Base-by-base conservation (phyloP, 2,113 vertebrate species). In the Thunnus maccoyii region DNA sequence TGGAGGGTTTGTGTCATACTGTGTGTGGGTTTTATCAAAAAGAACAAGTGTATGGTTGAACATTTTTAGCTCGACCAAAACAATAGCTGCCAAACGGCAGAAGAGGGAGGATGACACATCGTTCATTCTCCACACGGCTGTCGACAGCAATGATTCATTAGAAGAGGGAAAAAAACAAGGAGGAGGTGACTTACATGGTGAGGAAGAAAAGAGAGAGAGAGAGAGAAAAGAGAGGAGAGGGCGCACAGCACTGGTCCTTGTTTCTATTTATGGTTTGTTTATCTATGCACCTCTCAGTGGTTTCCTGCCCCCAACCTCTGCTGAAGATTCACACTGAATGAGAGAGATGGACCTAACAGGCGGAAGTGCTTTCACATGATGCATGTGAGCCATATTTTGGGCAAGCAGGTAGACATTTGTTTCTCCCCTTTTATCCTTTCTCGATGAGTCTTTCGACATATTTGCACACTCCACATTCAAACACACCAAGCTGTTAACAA, bases 221-320 rank as follows among this genome's bases (percentile, higher is more conserved):
- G 64, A 58, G 64, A 61, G 57, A 65, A 55, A 36, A 51, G 17
- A 62, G 30, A 77, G 18, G 60, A 75, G 82, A 78, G 50, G 18
- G 69, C 56, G 73, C 50, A 20, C 48, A 51, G 68, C 6, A 7
- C 64, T 73, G 79, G 80, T 75, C 47, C 51, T 69, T 65, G 72
- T 57, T 77, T 88, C 93, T 94, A 93, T 94, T 94, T 92, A 72
- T 92, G 87, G 88, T 86, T 84, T 92, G 84, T 91, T 94, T 92
- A 83, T 90, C 85, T 86, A 44, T 61, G 75, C 78, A 64, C 68
- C 72, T 89, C 84, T 86, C 70, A 61, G 77, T 90, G 90, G 85
- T 85, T 91, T 90, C 90, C 91, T 91, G 83, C 88, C 84, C 84
- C 76, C 80, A 65, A 73, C 86, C 82, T 44, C 66, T 67, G 67